Conservation (phyloP, 1,140 invertebrate species). For the Caenorhabditis inopinata region DNA sequence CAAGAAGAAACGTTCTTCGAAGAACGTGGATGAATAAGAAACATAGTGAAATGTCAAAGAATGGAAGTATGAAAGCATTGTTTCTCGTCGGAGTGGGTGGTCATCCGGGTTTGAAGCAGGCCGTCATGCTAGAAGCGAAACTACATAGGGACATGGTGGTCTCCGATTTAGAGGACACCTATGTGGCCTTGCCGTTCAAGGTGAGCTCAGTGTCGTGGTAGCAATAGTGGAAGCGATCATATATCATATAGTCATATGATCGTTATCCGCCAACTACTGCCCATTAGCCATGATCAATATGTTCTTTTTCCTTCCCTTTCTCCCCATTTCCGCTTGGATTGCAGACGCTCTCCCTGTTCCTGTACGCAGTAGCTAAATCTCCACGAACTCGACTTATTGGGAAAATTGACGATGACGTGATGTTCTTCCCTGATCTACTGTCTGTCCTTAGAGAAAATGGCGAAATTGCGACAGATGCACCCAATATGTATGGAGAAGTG, state of each 20-base stretch:
- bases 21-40: neutral
- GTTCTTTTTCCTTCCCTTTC: too few species aligned
- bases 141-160: neutral
- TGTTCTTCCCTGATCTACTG: neutral
- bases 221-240: too few species aligned
- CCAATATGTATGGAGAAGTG: neutral
- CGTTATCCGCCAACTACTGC: too few species aligned
- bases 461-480: too few species aligned
- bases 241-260: too few species aligned
- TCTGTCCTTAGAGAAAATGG: neutral
- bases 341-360: neutral
- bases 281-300: too few species aligned
- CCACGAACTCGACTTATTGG: neutral
- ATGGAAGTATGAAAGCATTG: neutral
- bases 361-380: neutral
- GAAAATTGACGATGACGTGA: constrained; percentile 16
- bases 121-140: neutral
- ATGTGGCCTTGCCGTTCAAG: neutral
- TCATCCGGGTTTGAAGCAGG: neutral
- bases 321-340: neutral
- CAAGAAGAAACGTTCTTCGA: neutral
- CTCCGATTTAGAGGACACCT: neutral
- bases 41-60: neutral
- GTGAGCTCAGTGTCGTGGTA: too few species aligned
- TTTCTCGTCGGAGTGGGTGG: neutral